Evolutionary conservation across 2,797 vertebrate species (phyloP).

Genomic region (Leptodactylus fallax): DNA sequence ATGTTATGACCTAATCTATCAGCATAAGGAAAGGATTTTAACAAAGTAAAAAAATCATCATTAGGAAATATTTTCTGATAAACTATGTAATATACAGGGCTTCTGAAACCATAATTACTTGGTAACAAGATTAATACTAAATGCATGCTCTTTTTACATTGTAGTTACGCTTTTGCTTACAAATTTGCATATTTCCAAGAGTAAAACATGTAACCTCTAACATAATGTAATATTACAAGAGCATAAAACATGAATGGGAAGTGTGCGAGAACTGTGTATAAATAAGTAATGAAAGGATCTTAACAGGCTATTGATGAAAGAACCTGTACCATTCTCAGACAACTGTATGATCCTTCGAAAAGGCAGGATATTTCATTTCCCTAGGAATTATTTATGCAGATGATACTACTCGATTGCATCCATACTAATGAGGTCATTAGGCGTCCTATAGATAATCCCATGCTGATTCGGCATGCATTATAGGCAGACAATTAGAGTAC

Average conservation of each 20-base stretch:
- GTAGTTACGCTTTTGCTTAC: neutral
- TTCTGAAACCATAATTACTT: neutral
- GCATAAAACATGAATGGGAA: neutral
- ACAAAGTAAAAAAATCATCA: neutral
- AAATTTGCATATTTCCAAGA: neutral
- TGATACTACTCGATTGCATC: neutral
- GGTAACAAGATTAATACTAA: too few relatives aligned
- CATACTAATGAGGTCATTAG: conserved; percentile 46
- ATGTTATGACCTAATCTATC: too few relatives aligned
- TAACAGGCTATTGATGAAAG: conserved; percentile 12
- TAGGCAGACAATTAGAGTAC: conserved; percentile 17
- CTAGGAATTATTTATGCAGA: conserved; percentile 40
- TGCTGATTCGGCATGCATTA: conserved; percentile 6
- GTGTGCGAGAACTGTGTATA: neutral
- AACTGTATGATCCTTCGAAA: conserved; percentile 24
- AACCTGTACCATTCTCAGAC: neutral
- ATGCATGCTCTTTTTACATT: neutral
- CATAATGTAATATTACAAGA: conserved; percentile 24
- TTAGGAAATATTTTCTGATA: neutral
- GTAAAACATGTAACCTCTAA: conserved; percentile 2
- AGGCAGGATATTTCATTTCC: neutral
- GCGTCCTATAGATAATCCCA: conserved; percentile 33
- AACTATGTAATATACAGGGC: neutral
- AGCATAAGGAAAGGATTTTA: too few relatives aligned
- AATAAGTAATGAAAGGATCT: neutral